Conservation (phyloP, 2,113 vertebrate genomes). For the Hippocampus zosterae region DNA sequence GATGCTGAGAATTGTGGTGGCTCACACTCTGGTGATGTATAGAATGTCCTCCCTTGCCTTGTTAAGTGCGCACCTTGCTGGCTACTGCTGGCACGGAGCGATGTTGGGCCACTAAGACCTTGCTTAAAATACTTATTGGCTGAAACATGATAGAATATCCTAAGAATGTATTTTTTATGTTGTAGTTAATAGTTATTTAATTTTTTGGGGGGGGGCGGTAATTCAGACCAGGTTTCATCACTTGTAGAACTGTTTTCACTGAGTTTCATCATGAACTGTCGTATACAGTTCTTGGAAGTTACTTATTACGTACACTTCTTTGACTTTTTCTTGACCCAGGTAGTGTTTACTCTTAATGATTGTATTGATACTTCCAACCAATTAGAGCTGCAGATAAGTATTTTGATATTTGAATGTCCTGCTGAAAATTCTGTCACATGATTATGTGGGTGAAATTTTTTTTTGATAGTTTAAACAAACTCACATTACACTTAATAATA, state of each 20-base stretch:
- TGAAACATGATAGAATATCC: neutral
- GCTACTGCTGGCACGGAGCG: neutral
- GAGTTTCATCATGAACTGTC: too few species aligned
- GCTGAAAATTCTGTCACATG: too few species aligned
- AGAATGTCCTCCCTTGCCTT: neutral
- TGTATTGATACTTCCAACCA: neutral
- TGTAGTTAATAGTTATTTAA: neutral
- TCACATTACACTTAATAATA: too few species aligned
- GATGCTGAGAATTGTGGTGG: slow-evolving; percentile 92
- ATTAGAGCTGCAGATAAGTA: too few species aligned
- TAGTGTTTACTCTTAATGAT: neutral
- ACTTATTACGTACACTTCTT: too few species aligned
- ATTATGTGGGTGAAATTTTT: too few species aligned
- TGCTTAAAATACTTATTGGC: neutral
- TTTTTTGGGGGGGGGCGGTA: too few species aligned
- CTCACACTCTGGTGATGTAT: slow-evolving; percentile 81
- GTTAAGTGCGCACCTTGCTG: neutral
- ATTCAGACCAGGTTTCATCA: neutral
- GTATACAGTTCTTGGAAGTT: too few species aligned
- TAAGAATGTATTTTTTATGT: neutral
- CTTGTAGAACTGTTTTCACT: too few species aligned
- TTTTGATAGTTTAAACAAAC: too few species aligned
- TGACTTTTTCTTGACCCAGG: too few species aligned
- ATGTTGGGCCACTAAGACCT: neutral
- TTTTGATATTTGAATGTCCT: too few species aligned